A percentile compares a stretch with the other conserved stretches of the same genome.
phyloP scores from a whole-genome alignment of 2,113 vertebrate species.

The Cephalopterus ornatus region DNA sequence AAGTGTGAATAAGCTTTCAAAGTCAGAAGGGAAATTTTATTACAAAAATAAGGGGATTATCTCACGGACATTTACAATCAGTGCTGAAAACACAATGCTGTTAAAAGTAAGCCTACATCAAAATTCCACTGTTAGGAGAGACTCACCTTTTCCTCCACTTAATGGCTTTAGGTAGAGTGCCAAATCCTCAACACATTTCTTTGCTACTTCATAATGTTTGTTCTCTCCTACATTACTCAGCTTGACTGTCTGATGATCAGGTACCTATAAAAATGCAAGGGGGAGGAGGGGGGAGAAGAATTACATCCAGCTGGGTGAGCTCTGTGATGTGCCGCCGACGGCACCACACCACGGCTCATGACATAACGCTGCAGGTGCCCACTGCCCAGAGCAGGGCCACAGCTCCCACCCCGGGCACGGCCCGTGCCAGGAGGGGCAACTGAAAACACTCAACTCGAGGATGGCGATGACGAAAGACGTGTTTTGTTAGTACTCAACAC shows the following conservation, averaged over 20 bases:
- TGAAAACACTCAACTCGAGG: background rate
- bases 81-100: background rate
- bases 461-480: background rate
- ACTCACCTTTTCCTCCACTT: slow-evolving; percentile 90
- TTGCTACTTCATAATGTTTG: slow-evolving; percentile 91
- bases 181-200: slow-evolving; percentile 92
- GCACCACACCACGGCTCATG: background rate
- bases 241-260: slow-evolving; percentile 85
- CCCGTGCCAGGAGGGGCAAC: background rate
- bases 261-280: slow-evolving; percentile 74
- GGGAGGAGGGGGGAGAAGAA: background rate
- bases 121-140: background rate
- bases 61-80: background rate
- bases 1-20: background rate
- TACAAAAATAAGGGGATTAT: background rate
- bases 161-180: slow-evolving; percentile 93
- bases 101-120: background rate
- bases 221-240: slow-evolving; percentile 86
- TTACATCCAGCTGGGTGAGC: background rate
- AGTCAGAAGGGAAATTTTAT: background rate
- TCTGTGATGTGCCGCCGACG: rapidly evolving
- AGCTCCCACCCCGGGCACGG: background rate
- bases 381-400: background rate
- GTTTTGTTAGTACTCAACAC: background rate
- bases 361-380: slow-evolving; percentile 35